phyloP scores from a whole-genome alignment of 1,140 invertebrate genomes.

The Fopius arisanus region DNA sequence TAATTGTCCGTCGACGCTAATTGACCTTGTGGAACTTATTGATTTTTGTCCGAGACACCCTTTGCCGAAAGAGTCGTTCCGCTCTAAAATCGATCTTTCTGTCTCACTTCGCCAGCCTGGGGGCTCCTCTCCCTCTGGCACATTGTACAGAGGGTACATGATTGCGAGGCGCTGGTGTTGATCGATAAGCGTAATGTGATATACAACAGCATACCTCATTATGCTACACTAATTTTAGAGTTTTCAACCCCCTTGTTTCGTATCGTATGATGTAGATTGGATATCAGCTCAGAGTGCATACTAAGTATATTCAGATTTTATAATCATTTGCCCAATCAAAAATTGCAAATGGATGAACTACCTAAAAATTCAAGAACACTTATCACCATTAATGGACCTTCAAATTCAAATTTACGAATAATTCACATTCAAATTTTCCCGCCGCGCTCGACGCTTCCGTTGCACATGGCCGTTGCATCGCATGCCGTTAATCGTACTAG shows the following conservation, averaged over 20 bases:
- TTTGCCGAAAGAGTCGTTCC: constrained; percentile 2
- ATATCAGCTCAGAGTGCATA: neutral
- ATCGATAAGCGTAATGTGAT: constrained; percentile 11
- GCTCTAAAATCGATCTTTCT: neutral
- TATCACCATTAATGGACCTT: no score
- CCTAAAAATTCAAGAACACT: no score
- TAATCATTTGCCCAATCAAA: neutral
- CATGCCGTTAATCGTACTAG: no score
- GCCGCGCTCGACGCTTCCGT: no score
- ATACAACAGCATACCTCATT: constrained; percentile 3
- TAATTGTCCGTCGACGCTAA: constrained; percentile 14
- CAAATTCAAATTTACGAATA: no score
- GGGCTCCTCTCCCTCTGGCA: neutral
- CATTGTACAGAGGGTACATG: neutral
- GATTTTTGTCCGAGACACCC: constrained; percentile 4
- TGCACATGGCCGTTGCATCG: no score
- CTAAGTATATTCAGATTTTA: neutral
- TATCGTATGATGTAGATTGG: neutral
- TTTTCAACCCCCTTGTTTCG: neutral
- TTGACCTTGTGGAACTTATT: constrained; percentile 6
- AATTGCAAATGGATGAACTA: no score
- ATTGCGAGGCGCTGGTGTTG: constrained; percentile 1
- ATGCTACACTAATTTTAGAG: constrained; percentile 1
- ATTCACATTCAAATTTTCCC: no score
- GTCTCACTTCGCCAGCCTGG: neutral